Conservation (phyloP, 1,140 invertebrate species). For the Cylas formicarius region DNA sequence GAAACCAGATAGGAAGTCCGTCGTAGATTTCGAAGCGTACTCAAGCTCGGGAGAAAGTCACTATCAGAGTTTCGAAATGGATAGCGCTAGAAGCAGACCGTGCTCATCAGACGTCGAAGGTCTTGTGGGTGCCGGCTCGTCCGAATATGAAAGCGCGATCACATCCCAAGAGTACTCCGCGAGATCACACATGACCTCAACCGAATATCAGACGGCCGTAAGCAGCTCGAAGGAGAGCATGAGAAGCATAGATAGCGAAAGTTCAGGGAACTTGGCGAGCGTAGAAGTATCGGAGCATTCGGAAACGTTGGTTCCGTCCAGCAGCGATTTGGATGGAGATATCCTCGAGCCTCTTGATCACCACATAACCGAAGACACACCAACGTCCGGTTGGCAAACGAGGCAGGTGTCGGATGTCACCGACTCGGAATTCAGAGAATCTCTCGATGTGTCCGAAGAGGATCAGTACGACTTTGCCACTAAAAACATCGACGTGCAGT, state of each 20-base stretch:
- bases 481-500: slow-evolving; percentile 44
- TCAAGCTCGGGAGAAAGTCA: slow-evolving; percentile 86
- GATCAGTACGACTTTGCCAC: slow-evolving; percentile 37
- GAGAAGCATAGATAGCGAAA: slow-evolving; percentile 81
- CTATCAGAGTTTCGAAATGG: slow-evolving; percentile 80
- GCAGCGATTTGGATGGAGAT: slow-evolving; percentile 47
- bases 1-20: slow-evolving; percentile 54
- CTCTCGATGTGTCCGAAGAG: slow-evolving; percentile 46
- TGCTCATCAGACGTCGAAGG: slow-evolving; percentile 83
- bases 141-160: slow-evolving; percentile 83
- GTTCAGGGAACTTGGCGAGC: slow-evolving; percentile 78
- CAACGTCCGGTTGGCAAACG: slow-evolving; percentile 18
- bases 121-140: slow-evolving; percentile 57
- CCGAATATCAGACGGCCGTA: slow-evolving; percentile 77
- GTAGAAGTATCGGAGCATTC: slow-evolving; percentile 83
- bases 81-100: slow-evolving; percentile 65
- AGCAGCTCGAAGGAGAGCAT: slow-evolving; percentile 81
- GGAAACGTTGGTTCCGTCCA: slow-evolving; percentile 80
- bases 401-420: slow-evolving; percentile 30
- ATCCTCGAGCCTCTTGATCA: slow-evolving; percentile 42
- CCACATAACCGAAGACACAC: slow-evolving; percentile 26
- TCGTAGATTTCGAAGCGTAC: slow-evolving; percentile 62
- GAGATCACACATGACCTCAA: slow-evolving; percentile 59
- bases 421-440: slow-evolving; percentile 29
- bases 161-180: slow-evolving; percentile 70